These are phyloP conservation scores for Cryptoleucopteryx plumbea DNA, from an alignment of 2,113 vertebrate species.

Conservation along the genomic window DNA sequence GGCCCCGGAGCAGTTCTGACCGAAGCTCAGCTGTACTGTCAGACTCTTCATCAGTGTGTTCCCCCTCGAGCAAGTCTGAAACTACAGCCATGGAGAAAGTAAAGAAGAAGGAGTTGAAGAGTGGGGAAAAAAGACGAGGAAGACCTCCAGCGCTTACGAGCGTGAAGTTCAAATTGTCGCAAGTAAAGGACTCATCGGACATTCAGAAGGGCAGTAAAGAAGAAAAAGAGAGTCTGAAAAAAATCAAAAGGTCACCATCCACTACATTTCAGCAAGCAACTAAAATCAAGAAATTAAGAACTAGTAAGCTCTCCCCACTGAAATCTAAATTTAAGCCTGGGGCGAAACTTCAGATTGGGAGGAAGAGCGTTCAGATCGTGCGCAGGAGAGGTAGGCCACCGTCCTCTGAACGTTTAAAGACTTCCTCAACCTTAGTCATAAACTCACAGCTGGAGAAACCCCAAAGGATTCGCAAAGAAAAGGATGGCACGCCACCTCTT, in stretches of 20 bases:
- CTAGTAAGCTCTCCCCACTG: constrained; percentile 87
- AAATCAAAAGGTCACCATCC: constrained; percentile 81
- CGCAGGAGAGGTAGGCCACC: constrained; percentile 90
- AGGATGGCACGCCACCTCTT: constrained; percentile 73
- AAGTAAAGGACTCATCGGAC: constrained; percentile 71
- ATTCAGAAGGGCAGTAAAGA: constrained; percentile 75
- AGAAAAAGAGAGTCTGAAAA: constrained; percentile 84
- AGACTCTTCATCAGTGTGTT: constrained; percentile 70
- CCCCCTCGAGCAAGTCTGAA: constrained; percentile 80
- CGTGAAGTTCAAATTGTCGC: constrained; percentile 80
- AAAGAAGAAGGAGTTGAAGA: constrained; percentile 80
- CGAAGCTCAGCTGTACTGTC: constrained; percentile 71
- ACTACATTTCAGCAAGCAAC: constrained; percentile 80
- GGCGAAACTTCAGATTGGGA: constrained; percentile 77
- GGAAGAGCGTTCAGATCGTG: constrained; percentile 84
- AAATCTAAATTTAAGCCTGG: constrained; percentile 91
- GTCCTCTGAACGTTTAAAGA: constrained; percentile 88
- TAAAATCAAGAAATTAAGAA: constrained; percentile 90
- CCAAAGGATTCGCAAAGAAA: constrained; percentile 80
- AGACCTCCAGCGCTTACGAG: constrained; percentile 86
- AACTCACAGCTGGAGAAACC: constrained; percentile 83
- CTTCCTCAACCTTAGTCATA: constrained; percentile 68
- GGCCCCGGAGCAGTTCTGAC: constrained; percentile 77
- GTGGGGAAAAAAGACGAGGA: constrained; percentile 89
- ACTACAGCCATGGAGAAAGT: constrained; percentile 82